Evolutionary conservation across 1,140 invertebrate genomes (phyloP).

Genomic region (Lordiphosa collinella): DNA sequence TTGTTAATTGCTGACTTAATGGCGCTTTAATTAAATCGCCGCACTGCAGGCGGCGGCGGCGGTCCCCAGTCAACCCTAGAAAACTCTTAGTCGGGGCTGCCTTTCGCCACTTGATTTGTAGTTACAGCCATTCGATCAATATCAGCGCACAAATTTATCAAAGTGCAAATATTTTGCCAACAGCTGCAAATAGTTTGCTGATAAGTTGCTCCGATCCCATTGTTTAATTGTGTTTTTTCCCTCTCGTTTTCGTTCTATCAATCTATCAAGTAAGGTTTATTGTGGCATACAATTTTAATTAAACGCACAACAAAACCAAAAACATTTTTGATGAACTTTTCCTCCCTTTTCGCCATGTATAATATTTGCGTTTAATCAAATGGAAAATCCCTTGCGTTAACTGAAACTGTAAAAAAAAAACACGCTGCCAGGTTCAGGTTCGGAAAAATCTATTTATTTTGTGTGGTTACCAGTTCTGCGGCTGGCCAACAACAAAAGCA

Average conservation of each 20-base stretch:
- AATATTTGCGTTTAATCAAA: conserved; percentile 79
- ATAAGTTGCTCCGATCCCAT: conserved; percentile 4
- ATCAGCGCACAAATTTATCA: conserved; percentile 6
- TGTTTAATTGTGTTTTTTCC: conserved; percentile 36
- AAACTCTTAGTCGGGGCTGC: conserved; percentile 17
- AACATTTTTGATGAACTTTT: conserved; percentile 26
- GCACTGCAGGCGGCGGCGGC: not conserved
- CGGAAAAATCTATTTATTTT: conserved; percentile 64
- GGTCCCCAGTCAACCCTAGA: no score
- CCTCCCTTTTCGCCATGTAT: conserved; percentile 23
- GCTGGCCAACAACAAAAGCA: conserved; percentile 20
- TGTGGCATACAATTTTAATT: conserved; percentile 48
- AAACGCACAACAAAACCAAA: conserved; percentile 8
- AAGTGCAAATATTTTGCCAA: conserved; percentile 1
- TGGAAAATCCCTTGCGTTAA: conserved; percentile 74
- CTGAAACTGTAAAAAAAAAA: conserved; percentile 62
- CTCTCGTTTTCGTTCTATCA: conserved; percentile 18
- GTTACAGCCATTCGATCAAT: conserved; percentile 31
- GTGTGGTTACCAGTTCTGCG: conserved; percentile 40
- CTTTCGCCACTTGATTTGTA: conserved; percentile 38
- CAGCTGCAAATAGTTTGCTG: not conserved
- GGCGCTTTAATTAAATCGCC: conserved; percentile 66
- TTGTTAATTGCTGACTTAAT: conserved; percentile 75
- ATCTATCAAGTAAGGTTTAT: conserved; percentile 5
- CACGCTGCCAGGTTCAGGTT: not conserved